These are phyloP conservation scores for Lagocephalus sceleratus DNA, from an alignment of 2,797 vertebrate species.

Conservation along the genomic window DNA sequence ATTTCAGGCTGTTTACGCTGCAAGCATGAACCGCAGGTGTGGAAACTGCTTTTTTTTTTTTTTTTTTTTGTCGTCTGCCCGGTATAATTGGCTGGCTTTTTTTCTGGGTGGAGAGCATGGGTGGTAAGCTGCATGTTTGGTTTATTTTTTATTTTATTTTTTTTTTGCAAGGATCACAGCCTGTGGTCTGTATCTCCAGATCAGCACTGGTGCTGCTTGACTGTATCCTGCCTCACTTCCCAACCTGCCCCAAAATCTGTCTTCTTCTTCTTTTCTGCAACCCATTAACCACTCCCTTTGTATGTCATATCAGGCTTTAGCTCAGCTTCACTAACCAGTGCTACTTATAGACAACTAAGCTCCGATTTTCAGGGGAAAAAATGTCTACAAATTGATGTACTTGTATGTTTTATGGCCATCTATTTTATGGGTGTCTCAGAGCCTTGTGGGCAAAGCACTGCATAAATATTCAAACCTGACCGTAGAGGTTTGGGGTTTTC, in stretches of 20 bases:
- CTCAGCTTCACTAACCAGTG: conserved; percentile 65
- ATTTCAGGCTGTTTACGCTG: conserved; percentile 14
- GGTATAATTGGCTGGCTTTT: conserved; percentile 85
- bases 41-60: background rate
- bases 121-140: conserved; percentile 62
- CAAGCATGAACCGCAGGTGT: conserved; percentile 44
- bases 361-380: background rate
- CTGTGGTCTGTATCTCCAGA: conserved; percentile 40
- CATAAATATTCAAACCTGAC: too few species aligned
- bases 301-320: conserved; percentile 45
- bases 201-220: conserved; percentile 86
- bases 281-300: conserved; percentile 62
- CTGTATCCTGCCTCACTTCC: conserved; percentile 70
- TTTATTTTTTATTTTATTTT: too few species aligned
- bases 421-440: too few species aligned
- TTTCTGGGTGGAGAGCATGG: conserved; percentile 62
- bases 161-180: conserved; percentile 45
- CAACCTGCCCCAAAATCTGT: conserved; percentile 19
- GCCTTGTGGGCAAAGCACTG: too few species aligned
- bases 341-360: conserved; percentile 2
- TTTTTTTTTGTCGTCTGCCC: conserved; percentile 7
- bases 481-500: too few species aligned
- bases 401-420: too few species aligned
- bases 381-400: background rate
- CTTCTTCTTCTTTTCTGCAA: conserved; percentile 53